Evolutionary conservation across 2,797 vertebrate genomes (phyloP).

Genomic region (Telmatherina bonti): DNA sequence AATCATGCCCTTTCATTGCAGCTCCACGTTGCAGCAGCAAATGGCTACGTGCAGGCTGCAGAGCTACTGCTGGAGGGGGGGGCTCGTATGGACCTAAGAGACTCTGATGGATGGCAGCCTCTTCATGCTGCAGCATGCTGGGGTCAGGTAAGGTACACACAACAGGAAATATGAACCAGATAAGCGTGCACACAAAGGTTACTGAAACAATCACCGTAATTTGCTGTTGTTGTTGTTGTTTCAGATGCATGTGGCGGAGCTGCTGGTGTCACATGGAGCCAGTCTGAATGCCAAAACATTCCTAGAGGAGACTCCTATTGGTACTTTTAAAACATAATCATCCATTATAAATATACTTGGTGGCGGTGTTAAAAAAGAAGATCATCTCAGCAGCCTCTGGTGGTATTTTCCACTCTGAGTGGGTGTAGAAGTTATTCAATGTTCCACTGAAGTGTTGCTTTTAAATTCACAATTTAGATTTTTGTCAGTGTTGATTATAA

Average conservation of each 20-base stretch:
- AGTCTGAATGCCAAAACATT: constrained; percentile 94
- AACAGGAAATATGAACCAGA: constrained; percentile 49
- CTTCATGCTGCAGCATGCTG: constrained; percentile 97
- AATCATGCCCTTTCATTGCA: constrained; percentile 60
- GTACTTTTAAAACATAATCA: constrained; percentile 73
- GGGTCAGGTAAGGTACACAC: constrained; percentile 92
- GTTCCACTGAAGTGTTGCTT: not conserved
- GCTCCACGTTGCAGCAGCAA: constrained; percentile 95
- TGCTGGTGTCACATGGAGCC: constrained; percentile 94
- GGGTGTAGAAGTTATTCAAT: not conserved
- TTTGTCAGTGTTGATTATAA: not conserved
- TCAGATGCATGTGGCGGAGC: constrained; percentile 95
- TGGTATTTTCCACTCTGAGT: constrained; percentile 3
- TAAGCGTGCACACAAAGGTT: not conserved
- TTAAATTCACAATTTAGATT: not conserved
- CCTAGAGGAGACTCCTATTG: constrained; percentile 97
- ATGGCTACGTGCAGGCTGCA: constrained; percentile 92
- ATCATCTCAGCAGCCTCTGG: constrained; percentile 8
- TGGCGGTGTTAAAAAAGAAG: constrained; percentile 8
- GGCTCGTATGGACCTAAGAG: constrained; percentile 89
- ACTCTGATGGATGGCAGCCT: constrained; percentile 96
- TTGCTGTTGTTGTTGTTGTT: constrained; percentile 43
- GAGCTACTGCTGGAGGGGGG: constrained; percentile 95
- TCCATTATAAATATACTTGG: constrained; percentile 4
- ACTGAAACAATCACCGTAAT: constrained; percentile 9